Conservation (phyloP, 2,797 vertebrate genomes). For the Xiphorhynchus erythropygius region DNA sequence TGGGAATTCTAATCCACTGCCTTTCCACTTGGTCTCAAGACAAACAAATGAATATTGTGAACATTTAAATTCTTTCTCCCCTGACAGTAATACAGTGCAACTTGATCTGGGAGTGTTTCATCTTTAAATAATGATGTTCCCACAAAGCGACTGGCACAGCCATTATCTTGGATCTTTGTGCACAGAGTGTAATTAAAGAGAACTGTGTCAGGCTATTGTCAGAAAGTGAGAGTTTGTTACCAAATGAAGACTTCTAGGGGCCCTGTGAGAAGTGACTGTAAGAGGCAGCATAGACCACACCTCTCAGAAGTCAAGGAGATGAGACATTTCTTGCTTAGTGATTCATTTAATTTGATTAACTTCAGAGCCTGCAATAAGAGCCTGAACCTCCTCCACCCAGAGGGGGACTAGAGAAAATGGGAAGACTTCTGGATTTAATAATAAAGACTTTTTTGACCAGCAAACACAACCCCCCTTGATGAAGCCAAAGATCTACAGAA, state of each 20-base stretch:
- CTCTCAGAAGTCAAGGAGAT: not conserved
- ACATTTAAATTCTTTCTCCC: not conserved
- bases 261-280: not conserved
- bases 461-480: not conserved
- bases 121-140: constrained; percentile 19
- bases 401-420: rapidly evolving
- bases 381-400: not conserved
- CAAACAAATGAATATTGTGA: not conserved
- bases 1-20: not conserved
- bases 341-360: not conserved
- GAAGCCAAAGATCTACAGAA: not conserved
- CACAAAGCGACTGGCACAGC: not conserved
- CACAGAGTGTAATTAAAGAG: not conserved
- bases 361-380: not conserved
- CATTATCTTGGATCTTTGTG: constrained; percentile 17
- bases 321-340: not conserved
- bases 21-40: not conserved
- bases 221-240: not conserved
- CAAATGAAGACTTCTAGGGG: not conserved
- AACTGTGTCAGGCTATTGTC: not conserved
- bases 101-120: not conserved
- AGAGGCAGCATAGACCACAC: not conserved
- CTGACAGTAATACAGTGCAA: not conserved
- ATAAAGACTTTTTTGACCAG: not conserved
- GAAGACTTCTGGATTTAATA: not conserved